phyloP scores from a whole-genome alignment of 1,140 invertebrate genomes.

The Penaeus chinensis region DNA sequence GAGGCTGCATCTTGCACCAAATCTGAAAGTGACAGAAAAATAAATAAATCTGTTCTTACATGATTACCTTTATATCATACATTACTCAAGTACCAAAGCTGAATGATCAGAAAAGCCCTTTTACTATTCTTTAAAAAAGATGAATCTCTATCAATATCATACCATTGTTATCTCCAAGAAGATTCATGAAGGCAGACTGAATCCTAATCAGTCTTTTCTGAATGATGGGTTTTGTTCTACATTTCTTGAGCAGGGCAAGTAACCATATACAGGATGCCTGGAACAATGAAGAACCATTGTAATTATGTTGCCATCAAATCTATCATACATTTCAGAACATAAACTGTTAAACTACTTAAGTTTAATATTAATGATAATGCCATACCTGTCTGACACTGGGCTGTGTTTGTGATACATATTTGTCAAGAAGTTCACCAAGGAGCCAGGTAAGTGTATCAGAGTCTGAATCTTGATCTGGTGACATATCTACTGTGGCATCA shows the following conservation, averaged over 20 bases:
- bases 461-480: conserved; percentile 16
- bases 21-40: conserved; percentile 66
- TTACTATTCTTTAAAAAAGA: not conserved
- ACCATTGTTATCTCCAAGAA: conserved; percentile 91
- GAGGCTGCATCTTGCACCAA: conserved; percentile 91
- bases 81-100: no score
- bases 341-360: no score
- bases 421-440: conserved; percentile 77
- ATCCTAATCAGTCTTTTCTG: conserved; percentile 76
- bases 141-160: conserved; percentile 64
- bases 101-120: not conserved
- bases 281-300: conserved; percentile 64
- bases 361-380: not conserved
- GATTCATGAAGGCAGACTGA: conserved; percentile 88
- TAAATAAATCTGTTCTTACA: no score
- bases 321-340: no score
- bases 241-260: conserved; percentile 83
- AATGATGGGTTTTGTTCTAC: conserved; percentile 77
- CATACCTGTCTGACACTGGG: conserved; percentile 85
- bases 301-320: no score
- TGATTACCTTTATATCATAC: no score
- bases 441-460: conserved; percentile 73
- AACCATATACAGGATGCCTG: conserved; percentile 88
- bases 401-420: conserved; percentile 78
- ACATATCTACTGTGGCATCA: not conserved